Evolutionary conservation across 2,797 vertebrate genomes (phyloP).

Genomic region (Parauchenoglanis ngamensis): DNA sequence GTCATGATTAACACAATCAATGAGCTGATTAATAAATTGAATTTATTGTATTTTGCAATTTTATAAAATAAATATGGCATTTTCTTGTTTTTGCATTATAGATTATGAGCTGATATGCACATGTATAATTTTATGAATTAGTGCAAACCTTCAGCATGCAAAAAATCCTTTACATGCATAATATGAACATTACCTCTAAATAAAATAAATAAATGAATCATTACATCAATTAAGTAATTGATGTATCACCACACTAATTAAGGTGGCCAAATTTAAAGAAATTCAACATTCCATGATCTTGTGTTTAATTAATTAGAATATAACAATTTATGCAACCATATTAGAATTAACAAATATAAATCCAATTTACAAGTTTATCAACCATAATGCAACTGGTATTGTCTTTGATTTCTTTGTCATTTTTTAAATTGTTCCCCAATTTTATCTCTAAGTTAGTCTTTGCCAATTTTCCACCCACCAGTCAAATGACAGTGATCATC

Average conservation of each 20-base stretch:
- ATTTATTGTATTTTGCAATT: not conserved
- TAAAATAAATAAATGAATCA: not conserved
- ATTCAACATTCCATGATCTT: not conserved
- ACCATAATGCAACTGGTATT: not conserved
- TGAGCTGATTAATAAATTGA: not conserved
- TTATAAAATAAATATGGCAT: not conserved
- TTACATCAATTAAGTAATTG: not conserved
- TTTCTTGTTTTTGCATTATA: not conserved
- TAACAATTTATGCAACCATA: not conserved
- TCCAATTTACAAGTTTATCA: not conserved
- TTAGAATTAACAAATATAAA: not conserved
- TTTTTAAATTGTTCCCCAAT: not conserved
- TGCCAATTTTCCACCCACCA: not conserved
- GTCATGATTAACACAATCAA: not conserved
- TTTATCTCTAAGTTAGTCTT: not conserved
- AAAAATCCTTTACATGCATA: no score
- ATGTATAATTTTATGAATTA: no score
- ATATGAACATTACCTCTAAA: not conserved
- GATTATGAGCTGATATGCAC: not conserved
- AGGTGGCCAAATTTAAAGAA: not conserved
- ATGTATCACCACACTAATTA: not conserved
- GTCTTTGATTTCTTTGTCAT: not conserved
- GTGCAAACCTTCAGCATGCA: no score
- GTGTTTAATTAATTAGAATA: not conserved
- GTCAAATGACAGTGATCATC: not conserved